Evolutionary conservation across 2,113 vertebrate genomes (phyloP).

Genomic region (Polyodon spathula): DNA sequence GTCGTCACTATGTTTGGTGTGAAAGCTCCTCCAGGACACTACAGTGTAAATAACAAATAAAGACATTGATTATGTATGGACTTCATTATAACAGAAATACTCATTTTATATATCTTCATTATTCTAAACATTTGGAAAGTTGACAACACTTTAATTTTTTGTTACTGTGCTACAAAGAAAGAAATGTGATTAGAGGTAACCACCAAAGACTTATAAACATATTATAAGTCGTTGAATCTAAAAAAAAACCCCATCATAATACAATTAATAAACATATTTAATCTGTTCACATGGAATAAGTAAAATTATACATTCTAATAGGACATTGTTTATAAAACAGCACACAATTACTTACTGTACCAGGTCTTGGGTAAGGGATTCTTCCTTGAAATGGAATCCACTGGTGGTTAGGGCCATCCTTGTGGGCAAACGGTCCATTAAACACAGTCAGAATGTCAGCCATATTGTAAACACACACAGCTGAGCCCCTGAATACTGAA

Average conservation of each 20-base stretch:
- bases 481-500: slow-evolving; percentile 96
- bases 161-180: neutral
- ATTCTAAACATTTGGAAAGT: too few species aligned
- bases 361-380: slow-evolving; percentile 90
- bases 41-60: slow-evolving; percentile 22
- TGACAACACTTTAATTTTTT: neutral
- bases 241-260: neutral
- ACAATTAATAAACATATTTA: neutral
- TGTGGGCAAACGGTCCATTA: slow-evolving; percentile 94
- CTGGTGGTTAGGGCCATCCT: slow-evolving; percentile 91
- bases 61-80: too few species aligned
- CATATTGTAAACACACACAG: slow-evolving; percentile 91
- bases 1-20: slow-evolving; percentile 84
- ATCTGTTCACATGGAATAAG: neutral
- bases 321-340: neutral
- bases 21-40: slow-evolving; percentile 96
- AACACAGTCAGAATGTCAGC: slow-evolving; percentile 94
- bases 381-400: slow-evolving; percentile 91
- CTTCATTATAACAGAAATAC: too few species aligned
- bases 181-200: slow-evolving; percentile 1
- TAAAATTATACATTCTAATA: neutral
- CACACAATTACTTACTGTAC: slow-evolving; percentile 72
- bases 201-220: too few species aligned
- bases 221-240: too few species aligned
- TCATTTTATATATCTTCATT: too few species aligned